phyloP scores from a whole-genome alignment of 2,797 vertebrate genomes.

The Lithobates pipiens region DNA sequence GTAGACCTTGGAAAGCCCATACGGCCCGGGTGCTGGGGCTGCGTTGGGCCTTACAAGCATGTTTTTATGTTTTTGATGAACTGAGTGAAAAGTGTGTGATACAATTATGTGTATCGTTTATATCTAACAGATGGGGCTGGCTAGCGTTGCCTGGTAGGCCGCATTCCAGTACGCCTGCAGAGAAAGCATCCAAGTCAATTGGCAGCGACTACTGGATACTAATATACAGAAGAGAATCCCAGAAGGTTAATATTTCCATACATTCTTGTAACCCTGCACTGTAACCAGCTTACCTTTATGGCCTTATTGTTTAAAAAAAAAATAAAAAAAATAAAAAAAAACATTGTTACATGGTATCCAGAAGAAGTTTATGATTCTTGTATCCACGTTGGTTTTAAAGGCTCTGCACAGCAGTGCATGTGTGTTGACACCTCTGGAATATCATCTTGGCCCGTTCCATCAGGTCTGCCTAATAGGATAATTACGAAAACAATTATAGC shows the following conservation, averaged over 20 bases:
- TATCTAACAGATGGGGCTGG: conserved; percentile 53
- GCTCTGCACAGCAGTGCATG: background rate
- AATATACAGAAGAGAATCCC: conserved; percentile 39
- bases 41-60: conserved; percentile 1
- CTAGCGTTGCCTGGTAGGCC: conserved; percentile 27
- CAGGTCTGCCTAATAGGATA: conserved; percentile 42
- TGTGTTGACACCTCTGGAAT: conserved; percentile 36
- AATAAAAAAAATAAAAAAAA: background rate
- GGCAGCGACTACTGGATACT: conserved; percentile 31
- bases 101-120: conserved; percentile 41
- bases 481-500: conserved; percentile 55
- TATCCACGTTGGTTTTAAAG: background rate
- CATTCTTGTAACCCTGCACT: conserved; percentile 6
- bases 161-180: conserved; percentile 45
- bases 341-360: background rate
- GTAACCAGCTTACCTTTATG: background rate
- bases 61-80: conserved; percentile 58
- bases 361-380: background rate
- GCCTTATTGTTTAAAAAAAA: background rate
- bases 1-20: conserved; percentile 23
- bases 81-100: conserved; percentile 44
- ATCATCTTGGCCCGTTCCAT: conserved; percentile 27
- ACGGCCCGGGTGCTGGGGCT: background rate
- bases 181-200: conserved; percentile 41
- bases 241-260: conserved; percentile 50